Evolutionary conservation across 2,113 vertebrate genomes (phyloP).

Genomic region (Microcebus lehilahytsara): DNA sequence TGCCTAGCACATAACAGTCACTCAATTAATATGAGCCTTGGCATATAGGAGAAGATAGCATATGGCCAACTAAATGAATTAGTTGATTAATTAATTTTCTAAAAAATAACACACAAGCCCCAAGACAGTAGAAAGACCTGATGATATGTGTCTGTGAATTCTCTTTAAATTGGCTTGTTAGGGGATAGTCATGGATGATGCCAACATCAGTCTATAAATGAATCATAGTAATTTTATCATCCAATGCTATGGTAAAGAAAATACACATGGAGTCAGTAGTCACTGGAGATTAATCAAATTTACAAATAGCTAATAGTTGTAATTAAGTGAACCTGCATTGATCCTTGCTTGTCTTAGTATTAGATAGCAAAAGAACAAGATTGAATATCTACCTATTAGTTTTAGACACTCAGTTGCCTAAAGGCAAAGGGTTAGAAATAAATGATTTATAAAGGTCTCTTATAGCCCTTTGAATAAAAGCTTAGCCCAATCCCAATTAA

Average conservation of each 20-base stretch:
- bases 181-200: neutral
- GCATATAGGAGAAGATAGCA: neutral
- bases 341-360: conserved; percentile 32
- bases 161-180: neutral
- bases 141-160: neutral
- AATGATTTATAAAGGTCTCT: conserved; percentile 34
- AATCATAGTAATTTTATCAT: neutral
- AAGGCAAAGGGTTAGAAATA: conserved; percentile 12
- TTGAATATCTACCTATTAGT: conserved; percentile 9
- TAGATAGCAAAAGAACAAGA: conserved; percentile 7
- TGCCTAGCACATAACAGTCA: neutral
- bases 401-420: conserved; percentile 10
- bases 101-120: neutral
- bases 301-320: neutral
- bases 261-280: neutral
- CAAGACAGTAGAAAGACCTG: neutral
- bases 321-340: conserved; percentile 47
- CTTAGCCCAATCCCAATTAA: neutral
- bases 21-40: neutral
- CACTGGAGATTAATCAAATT: neutral
- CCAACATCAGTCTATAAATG: neutral
- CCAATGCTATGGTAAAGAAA: neutral
- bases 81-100: neutral
- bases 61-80: neutral
- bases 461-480: neutral